Evolutionary conservation across 2,797 vertebrate species (phyloP).

Genomic region (Aeoliscus strigatus): DNA sequence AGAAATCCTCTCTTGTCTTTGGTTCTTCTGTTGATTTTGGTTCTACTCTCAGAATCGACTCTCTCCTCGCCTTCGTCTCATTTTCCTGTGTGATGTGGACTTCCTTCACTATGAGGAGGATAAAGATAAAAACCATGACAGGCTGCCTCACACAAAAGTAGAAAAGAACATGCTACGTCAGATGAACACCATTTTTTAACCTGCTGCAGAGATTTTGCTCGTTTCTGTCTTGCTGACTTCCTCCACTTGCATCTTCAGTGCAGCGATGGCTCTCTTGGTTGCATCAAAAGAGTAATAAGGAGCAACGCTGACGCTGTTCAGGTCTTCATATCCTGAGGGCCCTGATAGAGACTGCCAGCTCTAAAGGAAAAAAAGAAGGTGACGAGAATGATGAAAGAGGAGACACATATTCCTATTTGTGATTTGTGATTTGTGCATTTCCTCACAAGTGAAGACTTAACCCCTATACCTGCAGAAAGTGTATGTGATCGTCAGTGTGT

Average conservation of each 20-base stretch:
- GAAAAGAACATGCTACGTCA: neutral
- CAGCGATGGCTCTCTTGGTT: constrained; percentile 71
- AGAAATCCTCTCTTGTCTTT: constrained; percentile 70
- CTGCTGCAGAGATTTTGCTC: constrained; percentile 69
- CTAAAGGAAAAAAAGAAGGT: constrained; percentile 35
- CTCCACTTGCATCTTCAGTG: constrained; percentile 73
- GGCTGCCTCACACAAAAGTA: neutral
- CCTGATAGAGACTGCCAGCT: constrained; percentile 77
- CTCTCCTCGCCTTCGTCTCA: constrained; percentile 50
- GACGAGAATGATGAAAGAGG: constrained; percentile 2
- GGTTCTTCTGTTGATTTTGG: constrained; percentile 20
- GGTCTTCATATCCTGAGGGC: constrained; percentile 78
- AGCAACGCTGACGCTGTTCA: constrained; percentile 65
- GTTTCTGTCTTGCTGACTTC: constrained; percentile 71
- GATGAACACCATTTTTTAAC: constrained; percentile 33
- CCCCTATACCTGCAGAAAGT: constrained; percentile 76
- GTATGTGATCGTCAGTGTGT: constrained; percentile 74
- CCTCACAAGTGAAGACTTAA: too few relatives aligned
- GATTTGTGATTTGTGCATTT: too few relatives aligned
- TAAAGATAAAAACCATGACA: neutral
- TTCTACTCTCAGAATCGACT: constrained; percentile 57
- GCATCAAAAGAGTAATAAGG: constrained; percentile 73
- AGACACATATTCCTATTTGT: neutral
- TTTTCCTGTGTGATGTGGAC: constrained; percentile 70
- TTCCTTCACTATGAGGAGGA: constrained; percentile 65